Evolutionary conservation across 2,797 vertebrate species (phyloP).

Genomic region (Propithecus deckenii): DNA sequence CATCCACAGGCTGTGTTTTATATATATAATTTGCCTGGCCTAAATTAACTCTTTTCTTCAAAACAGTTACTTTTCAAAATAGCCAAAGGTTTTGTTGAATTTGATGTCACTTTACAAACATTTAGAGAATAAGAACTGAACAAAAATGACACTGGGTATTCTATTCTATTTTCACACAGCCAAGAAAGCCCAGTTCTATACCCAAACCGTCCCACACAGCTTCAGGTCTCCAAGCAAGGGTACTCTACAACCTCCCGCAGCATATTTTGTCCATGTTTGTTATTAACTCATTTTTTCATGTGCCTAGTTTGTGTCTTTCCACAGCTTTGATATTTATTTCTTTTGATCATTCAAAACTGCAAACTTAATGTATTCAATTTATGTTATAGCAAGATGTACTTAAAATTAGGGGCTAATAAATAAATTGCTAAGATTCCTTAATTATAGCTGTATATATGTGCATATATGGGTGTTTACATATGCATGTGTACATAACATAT

Average conservation of each 20-base stretch:
- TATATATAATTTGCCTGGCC: neutral
- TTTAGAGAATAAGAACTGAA: neutral
- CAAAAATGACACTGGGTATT: neutral
- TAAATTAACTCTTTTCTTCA: constrained; percentile 1
- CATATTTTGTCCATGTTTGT: neutral
- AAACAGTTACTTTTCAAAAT: neutral
- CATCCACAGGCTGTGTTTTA: neutral
- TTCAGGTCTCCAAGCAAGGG: neutral
- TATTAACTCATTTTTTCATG: neutral
- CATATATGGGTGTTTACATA: neutral
- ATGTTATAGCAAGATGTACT: neutral
- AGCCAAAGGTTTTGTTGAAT: neutral
- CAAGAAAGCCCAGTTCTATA: neutral
- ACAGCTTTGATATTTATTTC: neutral
- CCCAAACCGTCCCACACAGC: neutral
- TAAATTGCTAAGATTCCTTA: constrained; percentile 70
- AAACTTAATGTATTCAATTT: neutral
- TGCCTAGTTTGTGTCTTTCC: neutral
- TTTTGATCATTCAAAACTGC: neutral
- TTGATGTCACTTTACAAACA: neutral
- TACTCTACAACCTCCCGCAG: neutral
- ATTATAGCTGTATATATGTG: constrained; percentile 70
- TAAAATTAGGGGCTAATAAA: constrained; percentile 39
- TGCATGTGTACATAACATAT: constrained; percentile 40
- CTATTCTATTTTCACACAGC: neutral